Evolutionary conservation across 2,113 vertebrate species (phyloP).

Genomic region (Penelope pileata): DNA sequence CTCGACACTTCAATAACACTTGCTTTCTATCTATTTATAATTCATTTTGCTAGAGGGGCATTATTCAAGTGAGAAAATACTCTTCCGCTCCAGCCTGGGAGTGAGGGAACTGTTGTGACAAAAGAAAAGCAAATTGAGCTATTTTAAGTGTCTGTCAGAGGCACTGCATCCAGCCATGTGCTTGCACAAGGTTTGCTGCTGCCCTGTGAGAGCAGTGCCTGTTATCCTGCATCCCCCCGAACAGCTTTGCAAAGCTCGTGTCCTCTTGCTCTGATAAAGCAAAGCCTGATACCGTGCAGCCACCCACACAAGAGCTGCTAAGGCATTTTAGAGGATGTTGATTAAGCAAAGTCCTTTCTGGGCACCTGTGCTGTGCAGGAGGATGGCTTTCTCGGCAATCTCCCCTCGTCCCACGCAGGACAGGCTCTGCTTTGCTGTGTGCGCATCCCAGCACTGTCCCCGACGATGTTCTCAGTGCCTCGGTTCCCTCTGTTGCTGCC

Average conservation of each 20-base stretch:
- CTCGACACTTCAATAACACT: not conserved
- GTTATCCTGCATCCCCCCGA: not conserved
- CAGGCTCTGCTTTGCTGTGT: not conserved
- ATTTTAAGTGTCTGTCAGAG: not conserved
- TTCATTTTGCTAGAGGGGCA: not conserved
- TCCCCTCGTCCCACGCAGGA: accelerated
- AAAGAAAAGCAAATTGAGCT: constrained; percentile 22
- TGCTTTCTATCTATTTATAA: not conserved
- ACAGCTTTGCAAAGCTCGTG: not conserved
- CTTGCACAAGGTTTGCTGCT: not conserved
- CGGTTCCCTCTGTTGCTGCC: not conserved
- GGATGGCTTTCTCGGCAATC: not conserved
- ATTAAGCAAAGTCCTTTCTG: not conserved
- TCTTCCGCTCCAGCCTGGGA: not conserved
- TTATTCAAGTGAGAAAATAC: constrained; percentile 30
- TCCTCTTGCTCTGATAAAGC: accelerated
- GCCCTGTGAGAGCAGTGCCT: too few relatives aligned
- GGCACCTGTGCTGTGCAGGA: not conserved
- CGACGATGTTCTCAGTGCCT: not conserved
- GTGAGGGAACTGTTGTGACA: not conserved
- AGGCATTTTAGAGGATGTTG: not conserved
- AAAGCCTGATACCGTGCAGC: not conserved
- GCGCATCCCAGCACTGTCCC: not conserved
- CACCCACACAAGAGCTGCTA: not conserved
- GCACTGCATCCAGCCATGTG: not conserved